Percentiles rank a stretch among this genome's conserved stretches.
These are phyloP conservation scores for Sturmia bella DNA, from an alignment of 2,888 invertebrate genomes.

Conservation along the genomic window DNA sequence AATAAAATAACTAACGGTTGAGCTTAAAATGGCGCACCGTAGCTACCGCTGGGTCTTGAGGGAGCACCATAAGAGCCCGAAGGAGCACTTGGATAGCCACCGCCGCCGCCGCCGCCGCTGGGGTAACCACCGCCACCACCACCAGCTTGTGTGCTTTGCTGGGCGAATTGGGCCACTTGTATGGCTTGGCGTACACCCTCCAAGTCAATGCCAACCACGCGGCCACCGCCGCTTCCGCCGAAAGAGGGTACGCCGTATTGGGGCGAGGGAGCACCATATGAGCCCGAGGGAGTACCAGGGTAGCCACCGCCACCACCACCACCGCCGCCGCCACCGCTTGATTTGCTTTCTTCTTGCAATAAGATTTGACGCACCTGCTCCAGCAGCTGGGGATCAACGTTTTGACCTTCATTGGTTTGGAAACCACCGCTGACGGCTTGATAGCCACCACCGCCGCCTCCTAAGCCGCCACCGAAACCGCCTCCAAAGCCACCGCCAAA, in stretches of 20 bases:
- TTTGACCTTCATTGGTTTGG: conserved; percentile 91
- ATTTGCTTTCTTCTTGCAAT: conserved; percentile 89
- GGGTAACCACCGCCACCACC: conserved; percentile 81
- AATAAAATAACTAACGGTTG: conserved; percentile 61
- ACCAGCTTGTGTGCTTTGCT: conserved; percentile 88
- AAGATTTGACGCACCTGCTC: conserved; percentile 93
- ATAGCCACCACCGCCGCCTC: conserved; percentile 88
- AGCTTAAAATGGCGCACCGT: conserved; percentile 84
- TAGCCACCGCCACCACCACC: conserved; percentile 81
- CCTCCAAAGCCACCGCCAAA: conserved; percentile 81
- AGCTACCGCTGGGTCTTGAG: conserved; percentile 86
- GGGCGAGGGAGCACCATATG: conserved; percentile 84
- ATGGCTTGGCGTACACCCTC: conserved; percentile 93
- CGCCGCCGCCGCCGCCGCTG: conserved; percentile 77
- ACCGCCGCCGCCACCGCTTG: conserved; percentile 83
- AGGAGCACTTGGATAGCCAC: conserved; percentile 83
- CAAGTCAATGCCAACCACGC: conserved; percentile 91
- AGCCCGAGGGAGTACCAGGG: conserved; percentile 83
- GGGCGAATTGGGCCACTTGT: conserved; percentile 93
- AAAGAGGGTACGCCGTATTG: conserved; percentile 87
- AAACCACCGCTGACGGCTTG: conserved; percentile 89
- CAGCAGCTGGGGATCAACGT: conserved; percentile 90
- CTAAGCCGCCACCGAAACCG: conserved; percentile 78
- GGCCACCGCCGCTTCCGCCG: conserved; percentile 78
- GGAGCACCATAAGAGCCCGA: conserved; percentile 85